These are phyloP conservation scores for Platycheirus albimanus DNA, from an alignment of 2,888 invertebrate species.

Conservation along the genomic window DNA sequence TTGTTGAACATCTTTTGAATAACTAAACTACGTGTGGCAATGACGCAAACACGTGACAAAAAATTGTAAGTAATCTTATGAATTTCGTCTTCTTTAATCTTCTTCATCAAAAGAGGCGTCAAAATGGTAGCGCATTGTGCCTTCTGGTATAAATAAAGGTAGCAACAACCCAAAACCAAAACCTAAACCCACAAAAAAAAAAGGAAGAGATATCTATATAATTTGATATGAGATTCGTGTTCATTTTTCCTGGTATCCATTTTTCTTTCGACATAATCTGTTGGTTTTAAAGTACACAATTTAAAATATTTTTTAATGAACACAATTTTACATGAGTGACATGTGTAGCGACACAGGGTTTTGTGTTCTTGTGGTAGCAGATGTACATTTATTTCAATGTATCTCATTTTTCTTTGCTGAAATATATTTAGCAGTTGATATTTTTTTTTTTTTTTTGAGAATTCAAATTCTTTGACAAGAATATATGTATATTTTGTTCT, in stretches of 20 bases:
- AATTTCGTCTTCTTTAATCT: conserved; percentile 50
- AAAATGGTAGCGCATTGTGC: conserved; percentile 9
- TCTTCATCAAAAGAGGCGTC: conserved; percentile 58
- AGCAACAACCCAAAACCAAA: conserved; percentile 5
- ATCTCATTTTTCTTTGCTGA: not conserved
- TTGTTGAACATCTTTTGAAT: conserved; percentile 76
- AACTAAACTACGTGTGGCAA: conserved; percentile 81
- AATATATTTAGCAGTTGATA: conserved; percentile 10
- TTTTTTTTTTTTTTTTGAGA: conserved; percentile 15
- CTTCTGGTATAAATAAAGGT: conserved; percentile 3
- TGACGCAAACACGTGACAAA: conserved; percentile 82
- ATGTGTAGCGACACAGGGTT: conserved; percentile 24
- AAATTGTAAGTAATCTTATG: conserved; percentile 75
- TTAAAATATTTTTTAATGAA: conserved; percentile 61
- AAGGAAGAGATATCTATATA: not conserved
- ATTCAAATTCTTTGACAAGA: conserved; percentile 39
- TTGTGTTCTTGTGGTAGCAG: conserved; percentile 42
- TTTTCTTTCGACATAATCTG: conserved; percentile 33
- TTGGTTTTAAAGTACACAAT: conserved; percentile 14
- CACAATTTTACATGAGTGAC: conserved; percentile 51
- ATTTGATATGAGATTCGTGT: conserved; percentile 4
- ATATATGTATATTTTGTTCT: not conserved
- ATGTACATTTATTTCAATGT: conserved; percentile 52
- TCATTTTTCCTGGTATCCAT: conserved; percentile 4
- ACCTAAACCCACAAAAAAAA: not conserved